Conservation (phyloP, 2,888 invertebrate species). For the Chironomus tentans region DNA sequence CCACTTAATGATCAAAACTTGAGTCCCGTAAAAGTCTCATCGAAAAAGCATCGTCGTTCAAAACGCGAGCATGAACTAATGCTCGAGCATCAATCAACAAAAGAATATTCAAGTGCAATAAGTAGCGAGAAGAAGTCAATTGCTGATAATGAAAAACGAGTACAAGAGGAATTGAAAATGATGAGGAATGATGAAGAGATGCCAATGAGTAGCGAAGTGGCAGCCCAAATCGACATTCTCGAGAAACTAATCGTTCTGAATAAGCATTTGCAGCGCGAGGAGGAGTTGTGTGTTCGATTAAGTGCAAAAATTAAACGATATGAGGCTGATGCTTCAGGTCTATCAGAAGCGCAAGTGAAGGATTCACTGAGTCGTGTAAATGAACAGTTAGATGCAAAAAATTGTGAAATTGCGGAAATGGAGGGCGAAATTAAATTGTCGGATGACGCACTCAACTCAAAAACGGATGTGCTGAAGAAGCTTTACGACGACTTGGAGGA, state of each 20-base stretch:
- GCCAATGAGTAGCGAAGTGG: slow-evolving; percentile 48
- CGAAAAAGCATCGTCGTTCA: slow-evolving; percentile 34
- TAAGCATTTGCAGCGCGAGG: slow-evolving; percentile 62
- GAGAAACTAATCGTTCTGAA: slow-evolving; percentile 66
- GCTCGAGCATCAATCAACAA: slow-evolving; percentile 19
- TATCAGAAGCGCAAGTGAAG: slow-evolving; percentile 42
- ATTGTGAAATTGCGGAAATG: slow-evolving; percentile 48
- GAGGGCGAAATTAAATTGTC: slow-evolving; percentile 45
- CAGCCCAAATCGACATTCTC: slow-evolving; percentile 58
- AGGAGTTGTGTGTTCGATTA: slow-evolving; percentile 59
- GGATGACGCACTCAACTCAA: slow-evolving; percentile 46
- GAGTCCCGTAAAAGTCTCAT: neutral
- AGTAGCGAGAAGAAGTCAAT: neutral
- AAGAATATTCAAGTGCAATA: slow-evolving; percentile 14
- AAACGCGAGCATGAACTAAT: slow-evolving; percentile 40
- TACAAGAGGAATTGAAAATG: too few species aligned
- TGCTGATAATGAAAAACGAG: slow-evolving; percentile 32
- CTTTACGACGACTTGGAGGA: slow-evolving; percentile 47
- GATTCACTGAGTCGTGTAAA: slow-evolving; percentile 47
- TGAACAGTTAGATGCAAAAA: slow-evolving; percentile 44
- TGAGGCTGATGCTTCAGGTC: slow-evolving; percentile 42
- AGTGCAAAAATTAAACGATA: slow-evolving; percentile 55
- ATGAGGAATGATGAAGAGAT: slow-evolving; percentile 36
- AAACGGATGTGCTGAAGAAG: slow-evolving; percentile 48
- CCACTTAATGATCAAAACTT: slow-evolving; percentile 1